A percentile compares a stretch with the other conserved stretches of the same genome.
Conservation (phyloP, 2,113 vertebrate species). For the Ammospiza nelsoni region DNA sequence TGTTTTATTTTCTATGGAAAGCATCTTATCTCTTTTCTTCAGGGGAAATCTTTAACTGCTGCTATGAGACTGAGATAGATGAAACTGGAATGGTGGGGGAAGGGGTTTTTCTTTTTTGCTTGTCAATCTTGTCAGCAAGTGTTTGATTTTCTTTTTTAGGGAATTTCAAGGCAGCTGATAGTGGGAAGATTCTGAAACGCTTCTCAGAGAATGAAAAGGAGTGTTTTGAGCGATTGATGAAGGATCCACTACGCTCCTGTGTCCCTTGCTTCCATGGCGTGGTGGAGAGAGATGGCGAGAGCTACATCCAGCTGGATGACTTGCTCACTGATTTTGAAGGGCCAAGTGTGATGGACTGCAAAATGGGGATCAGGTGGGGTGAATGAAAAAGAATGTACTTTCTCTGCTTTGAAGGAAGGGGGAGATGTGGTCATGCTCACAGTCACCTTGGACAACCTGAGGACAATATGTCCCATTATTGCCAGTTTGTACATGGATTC, state of each 20-base stretch:
- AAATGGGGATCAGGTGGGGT: conserved; percentile 93
- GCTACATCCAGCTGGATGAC: conserved; percentile 91
- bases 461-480: neutral
- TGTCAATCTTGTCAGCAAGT: neutral
- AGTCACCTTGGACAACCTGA: neutral
- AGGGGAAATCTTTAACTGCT: neutral
- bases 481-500: neutral
- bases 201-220: conserved; percentile 90
- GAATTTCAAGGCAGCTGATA: conserved; percentile 92
- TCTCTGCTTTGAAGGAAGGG: neutral
- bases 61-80: neutral
- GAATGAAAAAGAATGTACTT: neutral
- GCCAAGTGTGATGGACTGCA: conserved; percentile 97
- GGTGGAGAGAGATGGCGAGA: conserved; percentile 90
- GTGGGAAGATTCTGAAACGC: conserved; percentile 94
- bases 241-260: conserved; percentile 81
- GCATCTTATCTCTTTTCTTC: neutral
- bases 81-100: neutral
- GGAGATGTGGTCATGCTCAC: neutral
- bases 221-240: conserved; percentile 87
- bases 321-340: conserved; percentile 88
- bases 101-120: neutral
- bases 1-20: neutral
- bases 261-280: conserved; percentile 90
- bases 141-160: conserved; percentile 73